Evolutionary conservation across 2,797 vertebrate species (phyloP).

Genomic region (Mallotus villosus): DNA sequence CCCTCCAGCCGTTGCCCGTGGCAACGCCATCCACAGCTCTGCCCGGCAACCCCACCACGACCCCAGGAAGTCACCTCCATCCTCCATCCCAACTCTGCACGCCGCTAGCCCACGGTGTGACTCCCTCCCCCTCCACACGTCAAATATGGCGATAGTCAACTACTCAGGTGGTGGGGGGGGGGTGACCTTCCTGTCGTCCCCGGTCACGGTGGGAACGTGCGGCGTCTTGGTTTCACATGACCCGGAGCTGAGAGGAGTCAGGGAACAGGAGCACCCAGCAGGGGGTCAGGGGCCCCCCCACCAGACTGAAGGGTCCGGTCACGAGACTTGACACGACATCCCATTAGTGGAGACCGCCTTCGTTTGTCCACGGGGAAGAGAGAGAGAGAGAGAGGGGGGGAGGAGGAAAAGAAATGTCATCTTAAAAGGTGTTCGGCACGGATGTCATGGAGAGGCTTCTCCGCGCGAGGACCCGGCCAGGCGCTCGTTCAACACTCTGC

Average conservation of each 20-base stretch:
- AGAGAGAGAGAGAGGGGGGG: constrained; percentile 30
- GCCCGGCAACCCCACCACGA: constrained; percentile 13
- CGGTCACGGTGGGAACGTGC: not conserved
- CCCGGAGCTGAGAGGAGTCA: constrained; percentile 56
- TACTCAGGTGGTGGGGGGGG: constrained; percentile 44
- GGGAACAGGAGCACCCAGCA: constrained; percentile 45
- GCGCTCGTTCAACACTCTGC: no score
- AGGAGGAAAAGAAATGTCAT: not conserved
- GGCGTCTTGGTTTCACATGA: constrained; percentile 46
- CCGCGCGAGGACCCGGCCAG: no score
- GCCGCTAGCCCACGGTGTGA: constrained; percentile 39
- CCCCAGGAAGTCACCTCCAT: constrained; percentile 42
- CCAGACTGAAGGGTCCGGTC: no score
- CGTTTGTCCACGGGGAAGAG: constrained; percentile 9
- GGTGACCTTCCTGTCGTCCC: constrained; percentile 60
- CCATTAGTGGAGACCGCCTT: no score
- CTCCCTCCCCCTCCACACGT: constrained; percentile 39
- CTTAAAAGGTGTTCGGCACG: no score
- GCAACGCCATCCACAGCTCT: constrained; percentile 16
- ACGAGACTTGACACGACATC: no score
- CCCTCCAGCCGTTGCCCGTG: not conserved
- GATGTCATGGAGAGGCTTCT: no score
- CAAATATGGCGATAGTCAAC: constrained; percentile 47
- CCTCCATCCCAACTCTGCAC: constrained; percentile 58
- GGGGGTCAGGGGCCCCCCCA: no score